Conservation (phyloP, 2,113 vertebrate species). For the Dipodomys merriami region DNA sequence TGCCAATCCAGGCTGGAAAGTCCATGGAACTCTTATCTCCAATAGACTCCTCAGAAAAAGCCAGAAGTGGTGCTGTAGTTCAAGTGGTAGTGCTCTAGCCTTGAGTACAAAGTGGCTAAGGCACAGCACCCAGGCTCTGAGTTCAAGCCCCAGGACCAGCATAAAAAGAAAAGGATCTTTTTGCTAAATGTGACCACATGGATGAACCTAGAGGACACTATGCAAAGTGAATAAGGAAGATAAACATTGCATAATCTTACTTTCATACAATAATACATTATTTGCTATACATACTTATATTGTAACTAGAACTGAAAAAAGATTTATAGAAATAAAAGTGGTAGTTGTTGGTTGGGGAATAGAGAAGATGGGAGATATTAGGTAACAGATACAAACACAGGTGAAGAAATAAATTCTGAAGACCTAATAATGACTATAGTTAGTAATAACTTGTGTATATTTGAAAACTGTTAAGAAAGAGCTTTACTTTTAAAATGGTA, state of each 20-base stretch:
- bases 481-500: background rate
- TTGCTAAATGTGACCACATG: background rate
- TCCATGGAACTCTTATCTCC: no score
- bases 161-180: background rate
- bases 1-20: no score
- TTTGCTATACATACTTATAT: background rate
- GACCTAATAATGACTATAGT: no score
- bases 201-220: background rate
- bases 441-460: no score
- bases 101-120: no score
- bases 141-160: no score
- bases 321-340: background rate
- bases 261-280: no score
- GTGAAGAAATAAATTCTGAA: no score
- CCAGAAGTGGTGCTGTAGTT: no score
- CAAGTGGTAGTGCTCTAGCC: no score
- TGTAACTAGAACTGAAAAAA: background rate
- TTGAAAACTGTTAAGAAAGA: background rate
- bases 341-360: background rate
- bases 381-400: background rate
- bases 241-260: background rate
- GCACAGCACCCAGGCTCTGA: no score
- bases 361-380: background rate
- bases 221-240: background rate
- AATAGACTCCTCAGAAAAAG: no score